Base-by-base conservation (phyloP, 2,888 invertebrate genomes). In the Drosophila meridiana region DNA sequence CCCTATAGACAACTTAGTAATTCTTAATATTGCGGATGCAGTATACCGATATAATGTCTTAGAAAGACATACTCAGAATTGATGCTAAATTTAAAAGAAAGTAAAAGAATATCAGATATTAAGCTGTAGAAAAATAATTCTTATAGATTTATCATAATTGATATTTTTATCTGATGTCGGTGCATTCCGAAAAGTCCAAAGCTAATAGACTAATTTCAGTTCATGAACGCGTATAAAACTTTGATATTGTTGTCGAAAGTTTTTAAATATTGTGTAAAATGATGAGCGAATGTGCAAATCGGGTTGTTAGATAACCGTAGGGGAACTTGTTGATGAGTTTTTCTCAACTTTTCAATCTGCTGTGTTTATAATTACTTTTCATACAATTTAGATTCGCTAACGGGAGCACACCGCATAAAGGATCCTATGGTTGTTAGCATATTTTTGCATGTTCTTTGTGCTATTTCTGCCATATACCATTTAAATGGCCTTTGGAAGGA, bases 321-420 rank as follows among this genome's bases (percentile, higher is more conserved):
- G 36, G 8, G 4, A 56, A 42, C 56, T 56, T 30, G 40, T 42
- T 56, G 30, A 30, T 56, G 42, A 42, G 32, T 40, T 42, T 57
- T 43, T 20, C 32, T 20, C 11, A 57, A 43, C 32, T 57, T 30
- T 32, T 42, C 32, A 57, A 57, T 20, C 30, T 30, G 20, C 20
- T 20, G 13, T 42, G 30, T 8, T 42, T 20, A 56, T 43, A 43
- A 57, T 32, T 57, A 13, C 20, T 8, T 52, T 52, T 34, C 11
- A 52, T 20, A 13, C 7, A 3, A 13, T 52, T 36, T 26, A 26
- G 52, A 11, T 20, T 7, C 52, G 32, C 20, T 34, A 20, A 34
- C 34, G 20, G 34, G 5, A 34, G n/a, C 11, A 11, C 20, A 1
- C 34, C 8, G n/a, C 50, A 50, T 50, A 32, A 50, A 34, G 32